A percentile compares a stretch with the other conserved stretches of the same genome.
Evolutionary conservation across 2,888 invertebrate species (phyloP).

Genomic region (Sthenelais limicola): DNA sequence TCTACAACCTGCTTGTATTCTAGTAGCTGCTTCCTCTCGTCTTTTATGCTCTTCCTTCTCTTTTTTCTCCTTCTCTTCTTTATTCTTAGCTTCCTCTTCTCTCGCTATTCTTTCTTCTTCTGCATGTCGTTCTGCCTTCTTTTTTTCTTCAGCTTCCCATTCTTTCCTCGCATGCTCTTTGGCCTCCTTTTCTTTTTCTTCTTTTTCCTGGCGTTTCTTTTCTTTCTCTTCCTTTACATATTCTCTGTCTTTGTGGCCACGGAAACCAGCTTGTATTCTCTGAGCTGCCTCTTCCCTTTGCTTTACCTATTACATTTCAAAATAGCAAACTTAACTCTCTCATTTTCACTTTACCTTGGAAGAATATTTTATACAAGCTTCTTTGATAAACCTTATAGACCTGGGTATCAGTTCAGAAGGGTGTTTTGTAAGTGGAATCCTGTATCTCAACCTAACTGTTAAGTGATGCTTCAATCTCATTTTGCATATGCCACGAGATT

Average conservation of each 20-base stretch:
- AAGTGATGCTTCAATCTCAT: too few species aligned
- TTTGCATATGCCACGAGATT: too few species aligned
- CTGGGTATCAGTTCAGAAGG: too few species aligned
- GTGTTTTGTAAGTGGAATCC: too few species aligned
- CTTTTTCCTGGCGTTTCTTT: neutral
- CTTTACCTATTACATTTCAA: too few species aligned
- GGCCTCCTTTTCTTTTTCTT: neutral
- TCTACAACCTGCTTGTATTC: conserved; percentile 4
- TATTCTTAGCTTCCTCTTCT: neutral
- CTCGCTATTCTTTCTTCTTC: neutral
- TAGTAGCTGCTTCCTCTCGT: neutral
- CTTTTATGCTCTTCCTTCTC: neutral
- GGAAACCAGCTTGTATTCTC: neutral
- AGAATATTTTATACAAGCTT: too few species aligned
- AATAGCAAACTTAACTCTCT: too few species aligned
- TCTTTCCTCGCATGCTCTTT: neutral
- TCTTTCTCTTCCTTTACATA: neutral
- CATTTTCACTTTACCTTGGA: too few species aligned
- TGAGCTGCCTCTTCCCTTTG: neutral
- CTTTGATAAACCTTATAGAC: too few species aligned
- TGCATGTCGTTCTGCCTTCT: too few species aligned
- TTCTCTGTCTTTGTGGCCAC: neutral
- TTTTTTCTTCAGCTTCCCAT: too few species aligned
- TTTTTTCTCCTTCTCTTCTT: neutral
- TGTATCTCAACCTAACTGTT: too few species aligned